A percentile compares a stretch with the other conserved stretches of the same genome.
Conservation (phyloP, 2,888 invertebrate genomes). For the Volucella bombylans region DNA sequence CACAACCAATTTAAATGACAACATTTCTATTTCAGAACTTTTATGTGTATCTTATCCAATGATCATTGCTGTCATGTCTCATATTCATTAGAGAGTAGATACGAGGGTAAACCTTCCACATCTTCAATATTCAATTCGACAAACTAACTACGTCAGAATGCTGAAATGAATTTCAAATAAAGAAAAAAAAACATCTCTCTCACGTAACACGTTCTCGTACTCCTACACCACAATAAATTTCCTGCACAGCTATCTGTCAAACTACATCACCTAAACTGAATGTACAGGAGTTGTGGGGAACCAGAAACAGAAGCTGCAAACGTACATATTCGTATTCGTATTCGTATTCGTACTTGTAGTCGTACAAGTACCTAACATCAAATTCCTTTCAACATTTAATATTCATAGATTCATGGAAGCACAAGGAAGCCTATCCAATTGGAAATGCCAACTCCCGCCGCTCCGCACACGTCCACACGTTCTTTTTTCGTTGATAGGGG, state of each 20-base stretch:
- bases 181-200: neutral
- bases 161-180: neutral
- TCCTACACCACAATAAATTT: constrained; percentile 24
- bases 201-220: constrained; percentile 1
- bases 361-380: constrained; percentile 43
- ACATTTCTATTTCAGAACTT: no score
- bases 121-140: no score
- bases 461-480: neutral
- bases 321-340: neutral
- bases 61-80: no score
- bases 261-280: constrained; percentile 48
- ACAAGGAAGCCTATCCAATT: constrained; percentile 31
- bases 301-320: neutral
- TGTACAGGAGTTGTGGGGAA: no score
- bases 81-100: no score
- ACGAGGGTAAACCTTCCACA: no score
- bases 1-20: no score
- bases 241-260: constrained; percentile 52
- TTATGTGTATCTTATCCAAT: no score
- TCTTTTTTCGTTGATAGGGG: constrained; percentile 28
- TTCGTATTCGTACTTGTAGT: no score
- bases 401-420: constrained; percentile 67
- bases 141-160: no score
- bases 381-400: constrained; percentile 63
- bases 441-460: constrained; percentile 19